Evolutionary conservation across 2,797 vertebrate species (phyloP), one percentile per base, ranked within the genome.

Genomic region (Eutrigla gurnardus): DNA sequence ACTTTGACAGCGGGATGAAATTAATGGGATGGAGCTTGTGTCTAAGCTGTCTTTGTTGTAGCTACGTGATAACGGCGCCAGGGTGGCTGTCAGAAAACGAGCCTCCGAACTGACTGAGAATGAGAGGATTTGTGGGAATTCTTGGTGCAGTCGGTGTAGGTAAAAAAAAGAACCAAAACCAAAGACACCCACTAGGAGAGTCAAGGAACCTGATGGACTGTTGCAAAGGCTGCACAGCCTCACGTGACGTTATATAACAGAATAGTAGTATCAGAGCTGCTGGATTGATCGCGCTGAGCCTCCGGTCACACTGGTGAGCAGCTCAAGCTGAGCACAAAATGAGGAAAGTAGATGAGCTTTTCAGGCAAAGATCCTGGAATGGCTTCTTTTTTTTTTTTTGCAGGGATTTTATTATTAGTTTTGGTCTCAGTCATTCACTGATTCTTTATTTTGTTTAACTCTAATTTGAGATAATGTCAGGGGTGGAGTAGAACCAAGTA

Each of bases 131-230:
- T 80, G 33, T 83, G 58, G 57, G 79, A 83, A 59, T 66, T 57
- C 45, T 61, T 32, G n/a, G 63, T 50, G 65, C 52, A 53, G 45
- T 43, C 58, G 50, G 17, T 7, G 47, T 17, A 61, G 1, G 18
- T 9, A 49, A 4, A 47, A 57, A 53, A 47, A 70, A 74, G 40
- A 73, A 64, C 39, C 40, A 32, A 25, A 73, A 59, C 33, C 60
- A 54, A 52, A 82, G 68, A 59, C 64, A 80, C 78, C 73, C 76
- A 84, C 81, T 73, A 63, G 58, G 70, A 78, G 68, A 88, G 66
- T 47, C 45, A 0, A 65, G 65, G 65, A 70, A 53, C 80, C 77
- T 13, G 1, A 4, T 73, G 69, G 79, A 75, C 60, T 49, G 36
- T 6, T 57, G 40, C 50, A 57, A 70, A 73, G 45, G 55, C 72